phyloP scores from a whole-genome alignment of 2,797 vertebrate genomes.

The Avahi laniger region DNA sequence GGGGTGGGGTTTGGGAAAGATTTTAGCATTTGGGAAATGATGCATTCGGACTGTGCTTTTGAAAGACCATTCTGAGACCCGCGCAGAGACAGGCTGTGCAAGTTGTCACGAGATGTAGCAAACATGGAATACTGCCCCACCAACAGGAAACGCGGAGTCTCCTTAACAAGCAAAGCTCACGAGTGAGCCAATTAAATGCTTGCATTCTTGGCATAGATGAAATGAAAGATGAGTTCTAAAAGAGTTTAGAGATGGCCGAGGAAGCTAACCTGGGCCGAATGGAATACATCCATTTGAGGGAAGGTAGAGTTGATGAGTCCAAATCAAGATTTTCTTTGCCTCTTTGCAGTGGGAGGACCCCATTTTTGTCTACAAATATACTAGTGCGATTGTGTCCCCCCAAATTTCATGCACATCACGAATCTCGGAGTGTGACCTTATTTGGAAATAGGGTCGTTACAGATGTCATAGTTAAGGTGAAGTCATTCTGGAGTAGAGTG shows the following conservation, averaged over 20 bases:
- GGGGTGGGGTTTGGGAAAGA: not conserved
- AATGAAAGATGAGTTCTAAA: not conserved
- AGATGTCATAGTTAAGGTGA: not conserved
- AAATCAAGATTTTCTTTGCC: not conserved
- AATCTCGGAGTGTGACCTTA: not conserved
- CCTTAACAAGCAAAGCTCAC: not conserved
- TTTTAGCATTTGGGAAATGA: not conserved
- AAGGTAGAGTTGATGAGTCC: not conserved
- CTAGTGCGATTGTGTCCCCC: not conserved
- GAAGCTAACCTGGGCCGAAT: not conserved
- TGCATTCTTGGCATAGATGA: rapidly evolving
- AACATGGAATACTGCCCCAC: not conserved
- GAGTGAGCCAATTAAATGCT: not conserved
- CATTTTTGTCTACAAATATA: not conserved
- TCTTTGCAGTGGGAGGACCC: not conserved
- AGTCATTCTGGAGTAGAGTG: not conserved
- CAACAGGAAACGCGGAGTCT: not conserved
- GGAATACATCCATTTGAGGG: not conserved
- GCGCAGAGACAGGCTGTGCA: not conserved
- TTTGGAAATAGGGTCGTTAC: not conserved
- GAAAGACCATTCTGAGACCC: not conserved
- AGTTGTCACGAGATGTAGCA: not conserved
- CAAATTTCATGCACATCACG: not conserved
- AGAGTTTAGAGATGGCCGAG: not conserved
- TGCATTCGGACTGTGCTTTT: not conserved